A percentile compares a stretch with the other conserved stretches of the same genome.
These are phyloP conservation scores for Plagodis dolabraria DNA, from an alignment of 2,888 invertebrate genomes.

Conservation along the genomic window DNA sequence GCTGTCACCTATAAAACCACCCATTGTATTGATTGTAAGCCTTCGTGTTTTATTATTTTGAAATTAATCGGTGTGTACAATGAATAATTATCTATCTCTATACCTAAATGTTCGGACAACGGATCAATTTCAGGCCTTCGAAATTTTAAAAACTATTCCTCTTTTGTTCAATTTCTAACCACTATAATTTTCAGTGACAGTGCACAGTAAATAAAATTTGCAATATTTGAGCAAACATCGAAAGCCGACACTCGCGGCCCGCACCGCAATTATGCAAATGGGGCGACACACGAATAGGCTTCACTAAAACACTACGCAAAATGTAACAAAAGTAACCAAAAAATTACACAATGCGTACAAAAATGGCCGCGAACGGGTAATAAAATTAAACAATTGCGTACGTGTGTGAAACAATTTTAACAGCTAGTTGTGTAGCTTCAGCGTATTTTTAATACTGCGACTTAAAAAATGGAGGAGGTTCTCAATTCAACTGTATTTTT, in stretches of 20 bases:
- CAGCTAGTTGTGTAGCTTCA: conserved; percentile 1
- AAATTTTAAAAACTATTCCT: too few species aligned
- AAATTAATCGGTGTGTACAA: too few species aligned
- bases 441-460: too few species aligned
- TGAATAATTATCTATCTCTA: too few species aligned
- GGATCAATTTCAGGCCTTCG: too few species aligned
- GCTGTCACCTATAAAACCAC: too few species aligned
- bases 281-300: neutral
- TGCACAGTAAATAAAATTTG: conserved; percentile 6
- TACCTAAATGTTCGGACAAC: too few species aligned
- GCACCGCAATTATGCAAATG: conserved; percentile 19
- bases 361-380: conserved; percentile 15
- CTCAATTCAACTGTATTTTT: too few species aligned
- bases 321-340: conserved; percentile 17
- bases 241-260: neutral
- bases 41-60: too few species aligned
- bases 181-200: neutral
- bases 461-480: too few species aligned
- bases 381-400: conserved; percentile 29
- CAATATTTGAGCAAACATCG: conserved; percentile 10
- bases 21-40: too few species aligned
- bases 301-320: conserved; percentile 16
- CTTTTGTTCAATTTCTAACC: neutral
- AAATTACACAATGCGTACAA: conserved; percentile 19
- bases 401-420: neutral